Conservation (phyloP, 2,888 invertebrate genomes). For the Cataglyphis altisquamis region DNA sequence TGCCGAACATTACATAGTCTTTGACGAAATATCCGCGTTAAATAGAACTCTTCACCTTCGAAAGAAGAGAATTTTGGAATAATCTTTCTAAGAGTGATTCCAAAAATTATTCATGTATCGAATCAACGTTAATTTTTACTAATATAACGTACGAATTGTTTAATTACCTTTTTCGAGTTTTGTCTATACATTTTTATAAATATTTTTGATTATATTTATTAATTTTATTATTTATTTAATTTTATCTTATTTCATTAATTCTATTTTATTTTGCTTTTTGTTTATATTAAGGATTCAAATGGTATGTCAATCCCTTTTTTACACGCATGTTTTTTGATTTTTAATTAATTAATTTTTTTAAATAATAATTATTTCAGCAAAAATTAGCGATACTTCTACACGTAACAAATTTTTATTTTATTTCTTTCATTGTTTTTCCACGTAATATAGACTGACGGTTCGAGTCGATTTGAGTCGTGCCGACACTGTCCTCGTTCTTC, state of each 20-base stretch:
- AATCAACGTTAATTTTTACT: constrained; percentile 1
- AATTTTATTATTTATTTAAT: background rate
- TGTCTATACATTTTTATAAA: background rate
- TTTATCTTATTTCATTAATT: background rate
- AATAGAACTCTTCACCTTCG: constrained; percentile 51
- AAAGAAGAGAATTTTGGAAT: constrained; percentile 27
- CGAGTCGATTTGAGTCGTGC: constrained; percentile 44
- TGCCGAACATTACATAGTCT: constrained; percentile 70
- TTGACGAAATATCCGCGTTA: constrained; percentile 59
- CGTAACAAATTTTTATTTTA: background rate
- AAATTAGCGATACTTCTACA: background rate
- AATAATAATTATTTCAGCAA: background rate
- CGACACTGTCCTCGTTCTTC: constrained; percentile 55
- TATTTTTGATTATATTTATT: background rate
- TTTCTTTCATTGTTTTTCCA: background rate
- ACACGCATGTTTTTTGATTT: background rate
- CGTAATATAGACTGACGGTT: constrained; percentile 57
- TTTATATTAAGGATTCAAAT: constrained; percentile 10
- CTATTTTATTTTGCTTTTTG: background rate
- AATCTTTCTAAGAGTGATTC: constrained; percentile 11
- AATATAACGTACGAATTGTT: background rate
- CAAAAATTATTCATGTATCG: background rate
- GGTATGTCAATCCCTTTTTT: background rate
- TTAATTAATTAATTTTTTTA: background rate
- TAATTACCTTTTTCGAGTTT: background rate